Conservation (phyloP, 2,797 vertebrate genomes). For the Thalassophryne amazonica region DNA sequence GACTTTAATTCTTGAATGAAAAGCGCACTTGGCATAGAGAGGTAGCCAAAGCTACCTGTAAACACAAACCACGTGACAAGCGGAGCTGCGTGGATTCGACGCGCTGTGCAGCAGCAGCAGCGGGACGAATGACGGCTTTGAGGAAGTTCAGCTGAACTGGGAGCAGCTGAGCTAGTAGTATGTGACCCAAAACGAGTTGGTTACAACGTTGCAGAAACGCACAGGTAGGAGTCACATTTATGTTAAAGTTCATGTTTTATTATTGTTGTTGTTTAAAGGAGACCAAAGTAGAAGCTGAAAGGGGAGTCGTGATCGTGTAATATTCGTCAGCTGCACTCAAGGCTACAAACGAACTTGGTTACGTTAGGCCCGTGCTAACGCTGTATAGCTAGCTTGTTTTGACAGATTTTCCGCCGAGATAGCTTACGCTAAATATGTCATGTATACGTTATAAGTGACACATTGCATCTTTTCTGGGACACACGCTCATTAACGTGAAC, state of each 20-base stretch:
- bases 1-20: too few relatives aligned
- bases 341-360: conserved; percentile 70
- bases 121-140: conserved; percentile 64
- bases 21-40: too few relatives aligned
- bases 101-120: conserved; percentile 62
- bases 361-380: conserved; percentile 57
- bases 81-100: conserved; percentile 22
- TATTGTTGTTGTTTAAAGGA: too few relatives aligned
- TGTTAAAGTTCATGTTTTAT: background rate
- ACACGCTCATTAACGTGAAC: rapidly evolving
- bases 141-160: conserved; percentile 61
- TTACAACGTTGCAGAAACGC: conserved; percentile 6
- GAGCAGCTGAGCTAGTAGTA: conserved; percentile 54
- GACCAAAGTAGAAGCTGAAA: too few relatives aligned
- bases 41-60: conserved; percentile 57
- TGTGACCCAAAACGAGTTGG: conserved; percentile 54
- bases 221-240: conserved; percentile 26
- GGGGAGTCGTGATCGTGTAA: conserved; percentile 19
- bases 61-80: conserved; percentile 70
- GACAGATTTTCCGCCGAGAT: conserved; percentile 13
- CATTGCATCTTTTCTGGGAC: background rate
- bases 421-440: background rate
- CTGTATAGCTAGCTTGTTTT: conserved; percentile 30
- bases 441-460: background rate
- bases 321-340: conserved; percentile 8